These are phyloP conservation scores for Hirtodrosophila alboralis DNA, from an alignment of 2,888 invertebrate genomes.

Conservation along the genomic window DNA sequence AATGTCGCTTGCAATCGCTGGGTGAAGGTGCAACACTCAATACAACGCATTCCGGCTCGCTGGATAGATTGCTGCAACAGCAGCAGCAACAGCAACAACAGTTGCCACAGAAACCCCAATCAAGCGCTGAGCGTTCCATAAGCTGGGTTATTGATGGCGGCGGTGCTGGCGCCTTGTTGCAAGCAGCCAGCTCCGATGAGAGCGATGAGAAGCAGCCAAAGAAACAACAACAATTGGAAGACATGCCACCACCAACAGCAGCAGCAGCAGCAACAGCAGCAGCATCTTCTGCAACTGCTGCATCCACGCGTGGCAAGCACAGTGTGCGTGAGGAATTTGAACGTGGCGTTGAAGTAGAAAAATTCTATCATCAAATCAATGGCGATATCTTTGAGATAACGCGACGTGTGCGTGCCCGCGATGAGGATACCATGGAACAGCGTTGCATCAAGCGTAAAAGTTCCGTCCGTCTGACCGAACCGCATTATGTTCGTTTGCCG, in stretches of 20 bases:
- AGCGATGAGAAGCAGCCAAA: conserved; percentile 71
- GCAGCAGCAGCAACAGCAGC: conserved; percentile 48
- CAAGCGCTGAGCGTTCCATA: conserved; percentile 72
- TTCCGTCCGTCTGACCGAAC: conserved; percentile 74
- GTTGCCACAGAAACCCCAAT: conserved; percentile 47
- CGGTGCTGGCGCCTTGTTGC: conserved; percentile 67
- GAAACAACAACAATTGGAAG: no score
- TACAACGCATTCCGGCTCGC: conserved; percentile 82
- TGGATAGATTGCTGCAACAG: conserved; percentile 82
- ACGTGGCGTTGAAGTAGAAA: conserved; percentile 84
- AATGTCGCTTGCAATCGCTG: conserved; percentile 82
- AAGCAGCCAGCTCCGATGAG: conserved; percentile 73
- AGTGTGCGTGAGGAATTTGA: conserved; percentile 82
- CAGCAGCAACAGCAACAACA: conserved; percentile 57
- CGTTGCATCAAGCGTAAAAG: conserved; percentile 81
- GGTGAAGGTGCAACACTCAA: conserved; percentile 81
- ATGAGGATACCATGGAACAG: conserved; percentile 83
- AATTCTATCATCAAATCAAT: conserved; percentile 84
- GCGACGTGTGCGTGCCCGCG: conserved; percentile 81
- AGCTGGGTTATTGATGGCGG: conserved; percentile 77
- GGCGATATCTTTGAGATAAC: conserved; percentile 84
- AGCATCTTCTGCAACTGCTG: conserved; percentile 63
- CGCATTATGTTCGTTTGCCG: conserved; percentile 62
- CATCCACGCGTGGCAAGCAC: conserved; percentile 65
- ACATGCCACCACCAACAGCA: conserved; percentile 39